A percentile compares a stretch with the other conserved stretches of the same genome.
These are phyloP conservation scores for Dolichopus griseipennis DNA, from an alignment of 2,888 invertebrate species.

Conservation along the genomic window DNA sequence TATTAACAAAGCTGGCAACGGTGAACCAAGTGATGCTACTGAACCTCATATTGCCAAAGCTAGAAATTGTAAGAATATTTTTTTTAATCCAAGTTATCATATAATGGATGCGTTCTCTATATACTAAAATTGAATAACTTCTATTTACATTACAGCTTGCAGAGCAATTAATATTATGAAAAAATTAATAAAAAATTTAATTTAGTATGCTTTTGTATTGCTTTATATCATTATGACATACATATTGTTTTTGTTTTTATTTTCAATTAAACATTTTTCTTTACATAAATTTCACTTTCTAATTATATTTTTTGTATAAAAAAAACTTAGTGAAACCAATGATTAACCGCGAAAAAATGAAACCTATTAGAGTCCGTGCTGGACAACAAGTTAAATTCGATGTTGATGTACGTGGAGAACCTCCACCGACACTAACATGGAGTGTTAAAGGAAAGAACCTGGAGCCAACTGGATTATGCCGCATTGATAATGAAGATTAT, in stretches of 20 bases:
- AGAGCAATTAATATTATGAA: neutral
- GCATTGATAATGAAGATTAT: conserved; percentile 85
- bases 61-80: conserved; percentile 63
- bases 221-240: neutral
- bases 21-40: conserved; percentile 83
- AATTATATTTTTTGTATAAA: too few species aligned
- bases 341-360: conserved; percentile 90
- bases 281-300: too few species aligned
- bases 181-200: neutral
- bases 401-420: conserved; percentile 94
- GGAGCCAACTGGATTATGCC: conserved; percentile 57
- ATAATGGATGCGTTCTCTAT: neutral
- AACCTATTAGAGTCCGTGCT: conserved; percentile 78
- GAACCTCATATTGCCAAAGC: conserved; percentile 82
- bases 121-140: neutral
- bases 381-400: conserved; percentile 85
- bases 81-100: conserved; percentile 3
- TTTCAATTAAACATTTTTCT: too few species aligned
- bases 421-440: conserved; percentile 86
- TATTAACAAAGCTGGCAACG: conserved; percentile 88
- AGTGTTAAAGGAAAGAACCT: conserved; percentile 49
- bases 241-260: too few species aligned
- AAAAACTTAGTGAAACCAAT: conserved; percentile 71
- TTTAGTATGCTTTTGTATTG: neutral
- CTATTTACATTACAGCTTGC: conserved; percentile 9